Percentiles rank a stretch among this genome's conserved stretches.
Conservation (phyloP, 2,888 invertebrate genomes). For the Boloria euphrosyne region DNA sequence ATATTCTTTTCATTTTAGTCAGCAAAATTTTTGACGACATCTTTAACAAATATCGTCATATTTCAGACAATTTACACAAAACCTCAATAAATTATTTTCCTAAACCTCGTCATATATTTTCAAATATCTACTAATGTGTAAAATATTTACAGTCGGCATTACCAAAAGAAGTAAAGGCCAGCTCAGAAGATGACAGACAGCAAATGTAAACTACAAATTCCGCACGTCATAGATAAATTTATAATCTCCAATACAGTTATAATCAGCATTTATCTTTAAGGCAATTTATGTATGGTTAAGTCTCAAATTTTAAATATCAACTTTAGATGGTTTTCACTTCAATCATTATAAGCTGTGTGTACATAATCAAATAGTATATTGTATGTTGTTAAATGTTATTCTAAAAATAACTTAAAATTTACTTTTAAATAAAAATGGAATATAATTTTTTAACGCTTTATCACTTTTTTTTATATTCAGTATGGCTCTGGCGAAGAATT, state of each 20-base stretch:
- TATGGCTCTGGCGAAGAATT: slow-evolving; percentile 60
- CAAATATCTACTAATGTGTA: not conserved
- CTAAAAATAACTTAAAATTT: slow-evolving; percentile 30
- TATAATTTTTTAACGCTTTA: slow-evolving; percentile 44
- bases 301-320: slow-evolving; percentile 61
- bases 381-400: slow-evolving; percentile 55
- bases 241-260: slow-evolving; percentile 57
- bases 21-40: no score
- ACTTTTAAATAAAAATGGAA: slow-evolving; percentile 32
- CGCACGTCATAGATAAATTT: slow-evolving; percentile 49
- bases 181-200: slow-evolving; percentile 74
- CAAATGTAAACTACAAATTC: slow-evolving; percentile 58
- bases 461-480: slow-evolving; percentile 7
- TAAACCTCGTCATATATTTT: not conserved
- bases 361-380: slow-evolving; percentile 67
- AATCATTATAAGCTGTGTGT: slow-evolving; percentile 69
- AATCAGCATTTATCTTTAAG: slow-evolving; percentile 49
- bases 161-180: slow-evolving; percentile 75
- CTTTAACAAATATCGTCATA: no score
- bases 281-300: slow-evolving; percentile 48
- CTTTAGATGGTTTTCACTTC: slow-evolving; percentile 65
- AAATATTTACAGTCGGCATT: slow-evolving; percentile 63
- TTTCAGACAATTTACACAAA: no score
- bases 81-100: no score
- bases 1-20: no score